phyloP scores from a whole-genome alignment of 2,113 vertebrate species.

The Noturus placidus region DNA sequence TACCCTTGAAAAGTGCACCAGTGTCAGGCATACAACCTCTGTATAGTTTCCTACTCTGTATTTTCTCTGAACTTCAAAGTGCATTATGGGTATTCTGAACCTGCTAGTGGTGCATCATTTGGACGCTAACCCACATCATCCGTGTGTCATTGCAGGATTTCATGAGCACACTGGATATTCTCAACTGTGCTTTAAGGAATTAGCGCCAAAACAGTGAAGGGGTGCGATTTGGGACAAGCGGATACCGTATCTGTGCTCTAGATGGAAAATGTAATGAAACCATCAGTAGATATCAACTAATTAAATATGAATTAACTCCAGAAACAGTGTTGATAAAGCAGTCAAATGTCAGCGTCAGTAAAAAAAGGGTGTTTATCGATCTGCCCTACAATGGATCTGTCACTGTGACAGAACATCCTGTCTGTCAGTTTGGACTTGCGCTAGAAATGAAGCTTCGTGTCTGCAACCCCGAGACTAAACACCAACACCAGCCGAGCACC shows the following conservation, averaged over 20 bases:
- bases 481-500: conserved; percentile 14
- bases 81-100: background rate
- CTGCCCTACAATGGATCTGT: background rate
- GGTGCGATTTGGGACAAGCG: background rate
- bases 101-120: background rate
- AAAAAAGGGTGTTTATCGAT: background rate
- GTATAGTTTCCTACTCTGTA: background rate
- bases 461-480: background rate
- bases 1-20: background rate
- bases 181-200: background rate
- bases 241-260: background rate
- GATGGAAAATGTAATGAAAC: background rate
- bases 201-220: background rate
- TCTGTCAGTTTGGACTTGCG: conserved; percentile 14
- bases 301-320: background rate
- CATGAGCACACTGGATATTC: background rate
- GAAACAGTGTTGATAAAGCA: background rate
- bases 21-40: background rate
- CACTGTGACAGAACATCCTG: conserved; percentile 4
- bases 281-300: background rate
- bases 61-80: background rate
- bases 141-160: background rate
- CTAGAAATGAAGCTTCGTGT: background rate
- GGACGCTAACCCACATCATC: background rate
- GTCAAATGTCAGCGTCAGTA: background rate